phyloP scores from a whole-genome alignment of 2,888 invertebrate genomes.

The Hyppa rectilinea region DNA sequence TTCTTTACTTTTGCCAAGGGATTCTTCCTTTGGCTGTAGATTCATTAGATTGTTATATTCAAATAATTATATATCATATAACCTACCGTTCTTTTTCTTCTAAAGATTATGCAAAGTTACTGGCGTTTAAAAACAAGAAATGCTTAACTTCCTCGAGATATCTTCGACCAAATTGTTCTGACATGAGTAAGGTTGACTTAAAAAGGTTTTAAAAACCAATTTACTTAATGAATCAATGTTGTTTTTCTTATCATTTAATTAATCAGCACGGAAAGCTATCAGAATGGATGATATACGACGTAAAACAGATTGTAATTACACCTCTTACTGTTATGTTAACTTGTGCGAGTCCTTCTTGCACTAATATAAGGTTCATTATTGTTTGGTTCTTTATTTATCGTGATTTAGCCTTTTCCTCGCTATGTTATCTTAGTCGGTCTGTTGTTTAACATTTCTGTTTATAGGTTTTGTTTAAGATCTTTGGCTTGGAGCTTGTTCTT shows the following conservation, averaged over 20 bases:
- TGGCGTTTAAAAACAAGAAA: conserved; percentile 6
- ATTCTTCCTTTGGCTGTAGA: no score
- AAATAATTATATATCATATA: neutral
- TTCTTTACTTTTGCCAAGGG: no score
- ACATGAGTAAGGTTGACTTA: conserved; percentile 70
- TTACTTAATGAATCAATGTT: conserved; percentile 78
- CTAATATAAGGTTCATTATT: conserved; percentile 39
- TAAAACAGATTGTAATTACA: conserved; percentile 80
- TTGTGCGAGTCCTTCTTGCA: conserved; percentile 25
- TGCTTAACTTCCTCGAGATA: conserved; percentile 31
- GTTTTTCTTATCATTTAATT: conserved; percentile 81
- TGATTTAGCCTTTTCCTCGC: conserved; percentile 76
- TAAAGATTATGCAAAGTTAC: conserved; percentile 15
- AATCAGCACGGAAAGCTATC: conserved; percentile 81
- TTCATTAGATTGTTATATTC: neutral
- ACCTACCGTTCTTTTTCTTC: neutral
- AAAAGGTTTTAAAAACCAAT: conserved; percentile 70
- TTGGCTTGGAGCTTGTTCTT: conserved; percentile 68
- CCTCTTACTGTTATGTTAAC: conserved; percentile 53
- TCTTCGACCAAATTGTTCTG: conserved; percentile 35
- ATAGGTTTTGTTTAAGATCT: conserved; percentile 76
- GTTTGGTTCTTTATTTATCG: conserved; percentile 65
- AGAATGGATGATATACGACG: conserved; percentile 73
- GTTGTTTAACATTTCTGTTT: conserved; percentile 76
- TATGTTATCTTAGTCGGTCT: conserved; percentile 70